Conservation (phyloP, 1,140 invertebrate species). For the Laupala kohalensis region DNA sequence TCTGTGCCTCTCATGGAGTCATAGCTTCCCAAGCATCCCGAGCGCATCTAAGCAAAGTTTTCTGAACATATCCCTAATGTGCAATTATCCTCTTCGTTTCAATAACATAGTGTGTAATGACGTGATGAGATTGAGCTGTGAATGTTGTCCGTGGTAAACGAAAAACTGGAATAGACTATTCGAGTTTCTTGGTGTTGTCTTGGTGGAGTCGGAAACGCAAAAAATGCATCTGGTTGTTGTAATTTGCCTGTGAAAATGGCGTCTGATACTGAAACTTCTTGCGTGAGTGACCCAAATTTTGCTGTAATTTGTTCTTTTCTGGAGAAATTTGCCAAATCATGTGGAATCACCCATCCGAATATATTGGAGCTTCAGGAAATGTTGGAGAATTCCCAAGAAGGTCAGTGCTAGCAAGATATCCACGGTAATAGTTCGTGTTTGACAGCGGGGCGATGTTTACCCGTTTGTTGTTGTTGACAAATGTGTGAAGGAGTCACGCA, state of each 20-base stretch:
- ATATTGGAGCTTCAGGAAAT: constrained; percentile 73
- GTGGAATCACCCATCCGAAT: constrained; percentile 59
- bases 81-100: not conserved
- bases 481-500: not conserved
- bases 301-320: constrained; percentile 89
- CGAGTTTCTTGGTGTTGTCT: not conserved
- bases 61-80: not conserved
- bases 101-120: not conserved
- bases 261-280: constrained; percentile 69
- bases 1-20: too few relatives aligned
- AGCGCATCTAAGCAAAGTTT: not conserved
- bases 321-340: constrained; percentile 69
- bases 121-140: not conserved
- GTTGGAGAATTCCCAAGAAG: constrained; percentile 76
- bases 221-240: not conserved
- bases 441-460: not conserved
- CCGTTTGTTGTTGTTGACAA: not conserved
- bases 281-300: constrained; percentile 89
- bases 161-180: not conserved
- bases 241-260: constrained; percentile 48
- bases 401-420: constrained; percentile 34
- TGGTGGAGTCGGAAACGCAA: not conserved
- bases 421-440: not conserved
- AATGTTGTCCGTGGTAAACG: not conserved
- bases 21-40: too few relatives aligned